Percentiles rank a stretch among this genome's conserved stretches.
These are phyloP conservation scores for Pelvicachromis taeniatus DNA, from an alignment of 2,113 vertebrate species.

Conservation along the genomic window DNA sequence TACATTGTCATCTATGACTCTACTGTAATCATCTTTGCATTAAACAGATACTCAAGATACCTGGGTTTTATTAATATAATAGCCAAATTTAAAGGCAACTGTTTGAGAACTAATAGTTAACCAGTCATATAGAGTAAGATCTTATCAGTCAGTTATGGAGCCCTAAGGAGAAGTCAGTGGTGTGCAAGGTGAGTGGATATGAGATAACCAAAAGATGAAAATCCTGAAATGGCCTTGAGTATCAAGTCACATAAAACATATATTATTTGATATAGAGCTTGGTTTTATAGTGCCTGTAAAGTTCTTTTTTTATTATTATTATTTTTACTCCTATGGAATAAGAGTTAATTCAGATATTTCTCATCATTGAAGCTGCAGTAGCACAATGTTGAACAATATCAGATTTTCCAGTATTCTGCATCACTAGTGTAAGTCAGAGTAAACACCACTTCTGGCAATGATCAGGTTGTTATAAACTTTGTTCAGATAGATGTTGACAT, in stretches of 20 bases:
- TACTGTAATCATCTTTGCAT: not conserved
- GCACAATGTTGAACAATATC: not conserved
- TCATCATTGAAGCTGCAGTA: not conserved
- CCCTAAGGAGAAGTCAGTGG: not conserved
- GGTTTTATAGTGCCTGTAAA: not conserved
- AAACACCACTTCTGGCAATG: not conserved
- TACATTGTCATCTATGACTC: not conserved
- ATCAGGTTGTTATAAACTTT: not conserved
- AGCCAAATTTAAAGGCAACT: not conserved
- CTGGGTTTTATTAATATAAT: not conserved
- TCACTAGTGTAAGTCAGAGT: not conserved
- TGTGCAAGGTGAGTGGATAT: not conserved
- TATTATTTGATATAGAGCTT: not conserved
- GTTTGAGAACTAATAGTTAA: not conserved
- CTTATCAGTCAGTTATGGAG: not conserved
- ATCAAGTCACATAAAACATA: not conserved
- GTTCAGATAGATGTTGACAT: not conserved
- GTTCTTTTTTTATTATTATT: no score
- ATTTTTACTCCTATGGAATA: not conserved
- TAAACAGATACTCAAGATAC: not conserved
- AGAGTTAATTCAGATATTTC: not conserved
- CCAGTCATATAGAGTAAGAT: not conserved
- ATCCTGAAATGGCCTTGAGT: not conserved
- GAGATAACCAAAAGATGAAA: not conserved
- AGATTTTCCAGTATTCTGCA: not conserved